These are phyloP conservation scores for Latrodectus elegans DNA, from an alignment of 2,888 invertebrate species.

Conservation along the genomic window DNA sequence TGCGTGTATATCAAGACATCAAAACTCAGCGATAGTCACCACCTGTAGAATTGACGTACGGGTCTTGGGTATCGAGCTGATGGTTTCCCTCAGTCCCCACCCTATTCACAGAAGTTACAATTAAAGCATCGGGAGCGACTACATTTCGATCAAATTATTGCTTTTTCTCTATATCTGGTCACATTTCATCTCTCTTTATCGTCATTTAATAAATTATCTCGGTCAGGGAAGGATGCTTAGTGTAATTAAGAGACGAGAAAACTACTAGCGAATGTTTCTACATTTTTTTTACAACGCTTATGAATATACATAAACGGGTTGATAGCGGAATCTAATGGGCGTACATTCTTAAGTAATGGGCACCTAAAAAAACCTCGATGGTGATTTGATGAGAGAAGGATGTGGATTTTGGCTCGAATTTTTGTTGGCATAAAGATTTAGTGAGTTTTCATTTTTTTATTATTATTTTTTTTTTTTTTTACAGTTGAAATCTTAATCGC, in stretches of 20 bases:
- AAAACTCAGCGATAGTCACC: slow-evolving; percentile 55
- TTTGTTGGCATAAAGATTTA: neutral
- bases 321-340: slow-evolving; percentile 3
- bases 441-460: neutral
- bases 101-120: slow-evolving; percentile 14
- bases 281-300: slow-evolving; percentile 23
- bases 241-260: neutral
- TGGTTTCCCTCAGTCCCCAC: slow-evolving; percentile 41
- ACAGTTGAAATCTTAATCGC: neutral
- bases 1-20: slow-evolving; percentile 56
- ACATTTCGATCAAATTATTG: slow-evolving; percentile 28
- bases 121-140: slow-evolving; percentile 5
- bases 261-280: slow-evolving; percentile 7
- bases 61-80: slow-evolving; percentile 16
- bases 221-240: slow-evolving; percentile 29
- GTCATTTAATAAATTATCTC: slow-evolving; percentile 13
- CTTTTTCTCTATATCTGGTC: neutral
- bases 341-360: slow-evolving; percentile 36
- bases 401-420: neutral
- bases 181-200: neutral
- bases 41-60: slow-evolving; percentile 39
- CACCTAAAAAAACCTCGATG: neutral
- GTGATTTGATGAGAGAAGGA: neutral
- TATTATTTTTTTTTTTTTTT: too few relatives aligned
- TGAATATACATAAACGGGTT: slow-evolving; percentile 53